These are phyloP conservation scores for Anguilla obscura DNA, from an alignment of 2,797 vertebrate species.

Conservation along the genomic window DNA sequence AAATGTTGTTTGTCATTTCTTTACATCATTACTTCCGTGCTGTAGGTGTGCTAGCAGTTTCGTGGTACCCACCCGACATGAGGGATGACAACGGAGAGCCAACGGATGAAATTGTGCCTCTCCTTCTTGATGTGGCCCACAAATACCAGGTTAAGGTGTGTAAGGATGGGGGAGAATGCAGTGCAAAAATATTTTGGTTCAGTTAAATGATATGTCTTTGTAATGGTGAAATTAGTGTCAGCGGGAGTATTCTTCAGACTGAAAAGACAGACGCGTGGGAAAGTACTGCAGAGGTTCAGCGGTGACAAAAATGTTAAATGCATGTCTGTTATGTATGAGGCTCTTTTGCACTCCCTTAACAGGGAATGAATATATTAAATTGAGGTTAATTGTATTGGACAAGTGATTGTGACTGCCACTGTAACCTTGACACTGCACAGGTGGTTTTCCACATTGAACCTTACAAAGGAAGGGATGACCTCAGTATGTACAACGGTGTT, in stretches of 20 bases:
- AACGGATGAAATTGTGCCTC: constrained; percentile 80
- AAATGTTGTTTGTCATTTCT: background rate
- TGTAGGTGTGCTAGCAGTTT: constrained; percentile 89
- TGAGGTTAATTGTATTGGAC: too few relatives aligned
- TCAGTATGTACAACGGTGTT: constrained; percentile 83
- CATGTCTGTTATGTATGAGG: background rate
- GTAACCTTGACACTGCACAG: constrained; percentile 66
- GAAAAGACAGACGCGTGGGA: background rate
- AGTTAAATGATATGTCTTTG: background rate
- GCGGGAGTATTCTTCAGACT: background rate
- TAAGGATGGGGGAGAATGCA: constrained; percentile 12
- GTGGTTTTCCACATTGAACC: constrained; percentile 94
- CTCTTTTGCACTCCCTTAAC: background rate
- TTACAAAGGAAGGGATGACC: constrained; percentile 86
- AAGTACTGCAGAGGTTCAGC: background rate
- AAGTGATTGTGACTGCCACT: too few relatives aligned
- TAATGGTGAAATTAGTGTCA: background rate
- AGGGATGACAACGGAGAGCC: constrained; percentile 88
- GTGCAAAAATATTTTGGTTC: background rate
- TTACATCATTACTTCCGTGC: background rate
- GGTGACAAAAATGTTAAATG: background rate
- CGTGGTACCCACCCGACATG: constrained; percentile 88
- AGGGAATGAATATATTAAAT: background rate
- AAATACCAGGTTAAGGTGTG: constrained; percentile 90
- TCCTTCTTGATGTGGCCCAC: constrained; percentile 86